Evolutionary conservation across 2,113 vertebrate genomes (phyloP), one percentile per base, ranked within the genome.

Genomic region (Aegithalos caudatus): DNA sequence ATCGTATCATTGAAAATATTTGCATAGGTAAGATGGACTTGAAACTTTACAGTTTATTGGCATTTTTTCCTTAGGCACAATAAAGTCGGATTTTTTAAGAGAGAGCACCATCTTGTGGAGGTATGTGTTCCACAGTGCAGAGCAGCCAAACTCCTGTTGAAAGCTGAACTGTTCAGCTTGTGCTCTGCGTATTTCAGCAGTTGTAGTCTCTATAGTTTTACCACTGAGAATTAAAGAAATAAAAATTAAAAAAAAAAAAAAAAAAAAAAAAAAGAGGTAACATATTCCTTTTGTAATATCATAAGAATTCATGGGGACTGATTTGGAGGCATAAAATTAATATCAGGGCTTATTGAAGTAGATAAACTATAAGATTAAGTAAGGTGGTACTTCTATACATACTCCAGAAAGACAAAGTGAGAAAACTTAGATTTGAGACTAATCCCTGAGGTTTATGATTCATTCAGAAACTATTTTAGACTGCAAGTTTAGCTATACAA

Each of bases 51-150:
- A 21, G 10, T 51, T 62, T 42, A 16, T 53, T 47, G 47, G 27
- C 15, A 2, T 67, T 78, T 54, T 23, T 64, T n/a, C 29, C 10
- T 12, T 24, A 64, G 57, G 54, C 42, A 13, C 50, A 0, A 12
- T 14, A 2, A 50, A 64, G 25, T 22, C 25, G 22, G 54, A 87
- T 96, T 97, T 96, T 92, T 97, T 69, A 96, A 66, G 91, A 57
- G 91, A 82, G 87, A 96, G 95, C 97, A 72, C 98, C 98, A 97
- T 83, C 97, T 97, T 83, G 98, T 98, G 98, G 98, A 60, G 12
- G 1, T 27, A 53, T 1, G 0, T 53, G 61, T 40, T 40, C 31
- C 28, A 13, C 64, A 25, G 35, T 35, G 44, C 77, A 19, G 60
- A 60, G 1, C 40, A 35, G 22, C n/a, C 67, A n/a, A 64, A 58